Evolutionary conservation across 2,797 vertebrate species (phyloP).

Genomic region (Eutrigla gurnardus): DNA sequence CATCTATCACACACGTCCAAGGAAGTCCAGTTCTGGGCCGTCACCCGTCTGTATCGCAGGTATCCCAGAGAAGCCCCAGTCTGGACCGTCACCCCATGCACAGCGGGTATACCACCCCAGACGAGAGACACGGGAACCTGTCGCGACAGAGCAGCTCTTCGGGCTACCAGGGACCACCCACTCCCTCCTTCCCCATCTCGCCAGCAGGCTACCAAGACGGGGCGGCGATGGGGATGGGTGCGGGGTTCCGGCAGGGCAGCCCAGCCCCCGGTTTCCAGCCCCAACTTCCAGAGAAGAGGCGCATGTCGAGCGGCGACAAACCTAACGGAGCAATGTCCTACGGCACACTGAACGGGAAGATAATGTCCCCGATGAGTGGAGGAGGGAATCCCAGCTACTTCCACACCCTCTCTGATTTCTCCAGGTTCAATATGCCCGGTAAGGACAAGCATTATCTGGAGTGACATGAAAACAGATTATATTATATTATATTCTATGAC

Average conservation of each 20-base stretch:
- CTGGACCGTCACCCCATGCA: slow-evolving; percentile 90
- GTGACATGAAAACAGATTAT: neutral
- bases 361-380: slow-evolving; percentile 87
- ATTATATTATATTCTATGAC: too few species aligned
- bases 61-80: slow-evolving; percentile 86
- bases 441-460: slow-evolving; percentile 38
- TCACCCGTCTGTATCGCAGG: slow-evolving; percentile 80
- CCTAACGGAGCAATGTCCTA: slow-evolving; percentile 90
- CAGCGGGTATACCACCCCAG: slow-evolving; percentile 90
- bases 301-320: slow-evolving; percentile 92
- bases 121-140: slow-evolving; percentile 90
- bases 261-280: slow-evolving; percentile 84
- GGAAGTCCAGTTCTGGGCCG: slow-evolving; percentile 76
- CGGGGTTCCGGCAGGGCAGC: slow-evolving; percentile 88
- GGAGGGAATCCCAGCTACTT: slow-evolving; percentile 87
- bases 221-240: slow-evolving; percentile 63
- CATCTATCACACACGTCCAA: slow-evolving; percentile 65
- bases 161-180: slow-evolving; percentile 95
- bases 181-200: slow-evolving; percentile 92
- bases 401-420: slow-evolving; percentile 96
- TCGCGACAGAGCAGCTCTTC: slow-evolving; percentile 96
- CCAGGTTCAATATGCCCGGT: slow-evolving; percentile 95
- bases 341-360: slow-evolving; percentile 92
- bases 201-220: slow-evolving; percentile 88
- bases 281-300: slow-evolving; percentile 92